phyloP scores from a whole-genome alignment of 2,888 invertebrate species.

The Eurytoma adleriae region DNA sequence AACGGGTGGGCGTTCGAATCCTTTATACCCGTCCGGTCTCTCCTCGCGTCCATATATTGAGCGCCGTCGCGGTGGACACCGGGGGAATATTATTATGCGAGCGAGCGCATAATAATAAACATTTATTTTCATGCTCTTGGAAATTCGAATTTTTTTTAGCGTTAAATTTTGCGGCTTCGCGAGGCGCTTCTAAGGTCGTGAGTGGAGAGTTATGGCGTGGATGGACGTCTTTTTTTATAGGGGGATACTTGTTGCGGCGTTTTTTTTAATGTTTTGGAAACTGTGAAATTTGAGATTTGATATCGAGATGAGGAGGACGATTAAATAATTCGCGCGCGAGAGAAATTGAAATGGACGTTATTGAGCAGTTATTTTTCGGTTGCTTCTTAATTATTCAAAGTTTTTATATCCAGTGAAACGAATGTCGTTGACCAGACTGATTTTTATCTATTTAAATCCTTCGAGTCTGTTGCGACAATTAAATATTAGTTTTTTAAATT shows the following conservation, averaged over 20 bases:
- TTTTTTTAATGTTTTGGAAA: too few relatives aligned
- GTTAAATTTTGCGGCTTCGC: neutral
- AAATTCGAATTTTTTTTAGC: neutral
- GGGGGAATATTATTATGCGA: neutral
- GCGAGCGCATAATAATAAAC: neutral
- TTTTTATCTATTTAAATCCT: too few relatives aligned
- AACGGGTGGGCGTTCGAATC: slow-evolving; percentile 38
- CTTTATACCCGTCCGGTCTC: neutral
- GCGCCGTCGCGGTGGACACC: neutral
- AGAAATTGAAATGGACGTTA: too few relatives aligned
- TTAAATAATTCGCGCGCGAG: too few relatives aligned
- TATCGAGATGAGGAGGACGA: too few relatives aligned
- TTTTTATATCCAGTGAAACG: too few relatives aligned
- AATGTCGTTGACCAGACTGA: too few relatives aligned
- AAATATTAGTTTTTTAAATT: too few relatives aligned
- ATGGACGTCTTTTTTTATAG: neutral
- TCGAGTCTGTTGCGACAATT: too few relatives aligned
- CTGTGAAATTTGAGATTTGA: too few relatives aligned
- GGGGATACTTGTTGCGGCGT: neutral
- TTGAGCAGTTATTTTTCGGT: too few relatives aligned
- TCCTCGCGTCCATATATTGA: neutral
- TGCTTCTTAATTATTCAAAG: too few relatives aligned
- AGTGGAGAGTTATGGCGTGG: neutral
- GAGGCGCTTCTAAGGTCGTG: neutral
- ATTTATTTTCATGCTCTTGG: neutral